phyloP scores from a whole-genome alignment of 2,888 invertebrate genomes.

The Microctonus aethiopoides region DNA sequence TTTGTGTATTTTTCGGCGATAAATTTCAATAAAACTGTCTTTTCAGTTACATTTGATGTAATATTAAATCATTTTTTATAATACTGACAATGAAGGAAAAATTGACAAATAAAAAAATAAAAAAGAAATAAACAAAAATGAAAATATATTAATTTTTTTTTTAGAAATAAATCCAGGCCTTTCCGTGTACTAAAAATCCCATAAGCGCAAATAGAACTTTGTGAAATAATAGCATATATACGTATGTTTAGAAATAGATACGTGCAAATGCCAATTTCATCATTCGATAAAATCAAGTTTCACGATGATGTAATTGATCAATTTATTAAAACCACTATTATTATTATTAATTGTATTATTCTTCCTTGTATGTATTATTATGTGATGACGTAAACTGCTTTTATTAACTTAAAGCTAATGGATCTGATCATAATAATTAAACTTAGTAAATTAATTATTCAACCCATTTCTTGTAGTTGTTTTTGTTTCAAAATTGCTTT shows the following conservation, averaged over 20 bases:
- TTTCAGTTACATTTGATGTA: background rate
- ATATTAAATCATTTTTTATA: background rate
- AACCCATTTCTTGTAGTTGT: slow-evolving; percentile 11
- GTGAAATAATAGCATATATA: background rate
- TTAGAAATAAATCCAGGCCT: background rate
- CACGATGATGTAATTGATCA: slow-evolving; percentile 40
- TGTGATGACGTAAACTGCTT: background rate
- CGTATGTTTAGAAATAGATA: slow-evolving; percentile 24
- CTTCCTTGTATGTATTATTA: slow-evolving; percentile 11
- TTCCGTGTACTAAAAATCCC: slow-evolving; percentile 51
- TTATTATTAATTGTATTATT: slow-evolving; percentile 42
- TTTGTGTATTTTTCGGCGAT: background rate
- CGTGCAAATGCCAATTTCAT: slow-evolving; percentile 47
- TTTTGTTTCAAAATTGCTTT: slow-evolving; percentile 1
- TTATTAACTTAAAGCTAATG: slow-evolving; percentile 33
- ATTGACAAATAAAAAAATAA: background rate
- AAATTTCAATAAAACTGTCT: background rate
- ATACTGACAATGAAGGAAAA: slow-evolving; percentile 21
- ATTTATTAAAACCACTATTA: slow-evolving; percentile 48
- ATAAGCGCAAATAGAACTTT: slow-evolving; percentile 40
- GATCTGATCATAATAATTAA: slow-evolving; percentile 24
- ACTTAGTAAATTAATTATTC: slow-evolving; percentile 10
- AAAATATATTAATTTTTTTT: too few species aligned
- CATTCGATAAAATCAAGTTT: slow-evolving; percentile 32
- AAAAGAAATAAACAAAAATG: background rate